Evolutionary conservation across 2,113 vertebrate genomes (phyloP), one percentile per base, ranked within the genome.

Genomic region (Oncorhynchus kisutch): DNA sequence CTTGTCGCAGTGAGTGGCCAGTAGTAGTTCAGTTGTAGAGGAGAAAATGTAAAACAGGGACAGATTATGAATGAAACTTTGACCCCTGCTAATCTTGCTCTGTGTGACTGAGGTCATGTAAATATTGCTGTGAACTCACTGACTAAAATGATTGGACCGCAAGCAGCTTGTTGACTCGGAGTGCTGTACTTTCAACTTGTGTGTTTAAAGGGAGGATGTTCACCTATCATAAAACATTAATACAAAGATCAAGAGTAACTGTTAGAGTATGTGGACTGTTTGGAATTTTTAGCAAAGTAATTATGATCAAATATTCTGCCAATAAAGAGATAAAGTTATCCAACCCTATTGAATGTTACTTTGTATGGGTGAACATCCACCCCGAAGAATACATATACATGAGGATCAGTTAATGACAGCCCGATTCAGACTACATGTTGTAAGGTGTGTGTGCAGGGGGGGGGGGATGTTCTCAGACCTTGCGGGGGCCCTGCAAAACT

Each of bases 61-160:
- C 79, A 81, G 71, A 85, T 82, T 81, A 82, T 67, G 85, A 75
- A 20, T 77, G 29, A 86, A 85, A 89, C 89, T 87, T 87, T 87
- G 92, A 89, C 86, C 89, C 74, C 5, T 74, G 66, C 65, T 90
- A 88, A 89, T 88, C 85, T 84, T 74, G 74, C 76, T 69, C 62
- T 70, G 72, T 85, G 79, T 82, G 70, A 85, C 83, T 81, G 71
- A 74, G 89, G 89, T 81, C 85, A 84, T 82, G 82, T 78, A 90
- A 93, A 91, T 88, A 91, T 88, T 82, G 75, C 83, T 78, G 65
- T 81, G 73, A 82, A 82, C 82, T 78, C 66, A 77, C 68, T 67
- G 70, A 72, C 74, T 71, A 69, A 86, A 78, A 71, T 81, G 77
- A 88, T 68, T 83, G 87, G 84, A 86, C 83, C 84, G 76, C 78